Conservation (phyloP, 2,888 invertebrate species). For the Napeogenes inachia region DNA sequence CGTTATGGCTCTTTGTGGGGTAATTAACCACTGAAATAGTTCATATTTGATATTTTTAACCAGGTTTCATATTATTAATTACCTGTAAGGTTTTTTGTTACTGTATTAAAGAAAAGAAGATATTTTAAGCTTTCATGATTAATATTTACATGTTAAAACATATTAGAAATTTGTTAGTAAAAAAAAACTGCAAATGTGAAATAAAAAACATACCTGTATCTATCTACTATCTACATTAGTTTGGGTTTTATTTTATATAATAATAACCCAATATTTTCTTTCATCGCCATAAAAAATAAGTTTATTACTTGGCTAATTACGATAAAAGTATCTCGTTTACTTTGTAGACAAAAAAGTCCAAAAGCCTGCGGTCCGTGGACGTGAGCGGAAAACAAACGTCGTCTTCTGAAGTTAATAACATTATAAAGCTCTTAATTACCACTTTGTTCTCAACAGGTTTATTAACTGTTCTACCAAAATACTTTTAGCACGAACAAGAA, state of each 20-base stretch:
- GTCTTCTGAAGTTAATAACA: conserved; percentile 22
- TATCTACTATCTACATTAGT: neutral
- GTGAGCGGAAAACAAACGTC: conserved; percentile 25
- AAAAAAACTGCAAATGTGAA: no score
- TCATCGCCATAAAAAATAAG: conserved; percentile 16
- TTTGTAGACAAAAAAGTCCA: conserved; percentile 15
- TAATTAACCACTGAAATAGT: conserved; percentile 20
- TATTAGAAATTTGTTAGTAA: no score
- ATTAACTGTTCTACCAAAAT: neutral
- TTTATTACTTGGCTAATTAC: conserved; percentile 23
- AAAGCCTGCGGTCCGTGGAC: conserved; percentile 10
- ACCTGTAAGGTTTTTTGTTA: no score
- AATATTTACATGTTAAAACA: no score
- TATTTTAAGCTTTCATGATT: no score
- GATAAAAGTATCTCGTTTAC: conserved; percentile 23
- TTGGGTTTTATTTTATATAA: neutral
- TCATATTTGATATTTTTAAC: neutral
- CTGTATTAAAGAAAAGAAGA: no score
- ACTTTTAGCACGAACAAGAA: neutral
- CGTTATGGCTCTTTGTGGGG: conserved; percentile 17
- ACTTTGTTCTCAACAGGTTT: conserved; percentile 19
- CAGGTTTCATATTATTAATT: no score
- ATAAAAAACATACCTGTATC: no score
- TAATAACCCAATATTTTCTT: neutral
- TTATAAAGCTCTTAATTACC: conserved; percentile 25